Evolutionary conservation across 2,888 invertebrate genomes (phyloP), one percentile per base, ranked within the genome.

Genomic region (Entomobrya proxima): DNA sequence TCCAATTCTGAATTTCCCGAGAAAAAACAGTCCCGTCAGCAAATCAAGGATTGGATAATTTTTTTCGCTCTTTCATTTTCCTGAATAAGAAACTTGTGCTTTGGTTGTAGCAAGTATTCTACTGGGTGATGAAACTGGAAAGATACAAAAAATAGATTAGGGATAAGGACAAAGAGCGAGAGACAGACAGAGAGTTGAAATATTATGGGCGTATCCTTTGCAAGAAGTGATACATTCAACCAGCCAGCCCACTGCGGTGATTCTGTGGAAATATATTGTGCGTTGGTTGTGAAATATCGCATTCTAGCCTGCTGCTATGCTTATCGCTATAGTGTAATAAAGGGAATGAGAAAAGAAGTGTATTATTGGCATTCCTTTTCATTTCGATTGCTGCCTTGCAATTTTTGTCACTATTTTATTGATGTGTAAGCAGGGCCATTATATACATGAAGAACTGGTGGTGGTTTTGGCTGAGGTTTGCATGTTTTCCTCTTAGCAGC

Each of bases 341-440:
- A 35, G 6, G 24, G 55, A 55, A 75, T 75, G 55, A 69, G 27
- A 52, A 21, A 30, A 55, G 15, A 15, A 37, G 55, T 72, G 67
- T 72, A 52, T n/a, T n/a, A n/a, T 80, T 72, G 80, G 80, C 55
- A 80, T 80, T 72, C 61, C n/a, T 58, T 64, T 69, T 74, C 69
- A 55, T 72, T 72, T 82, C 75, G 58, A 80, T 72, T 72, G 72
- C 80, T 72, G 30, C 32, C 55, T 82, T 82, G 75, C 72, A 50
- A 76, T 55, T 82, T 82, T 82, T 82, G 82, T 82, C 64, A 76
- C 76, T 75, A 55, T 81, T 74, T 79, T 67, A 78, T 78, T 50
- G 74, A 75, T 76, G 82, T 67, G 82, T 76, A 75, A 76, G 76
- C 77, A 77, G n/a, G 37, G n/a, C 74, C 37, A 61, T 76, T 76